phyloP scores from a whole-genome alignment of 2,888 invertebrate species.

The Hedychridium roseum region DNA sequence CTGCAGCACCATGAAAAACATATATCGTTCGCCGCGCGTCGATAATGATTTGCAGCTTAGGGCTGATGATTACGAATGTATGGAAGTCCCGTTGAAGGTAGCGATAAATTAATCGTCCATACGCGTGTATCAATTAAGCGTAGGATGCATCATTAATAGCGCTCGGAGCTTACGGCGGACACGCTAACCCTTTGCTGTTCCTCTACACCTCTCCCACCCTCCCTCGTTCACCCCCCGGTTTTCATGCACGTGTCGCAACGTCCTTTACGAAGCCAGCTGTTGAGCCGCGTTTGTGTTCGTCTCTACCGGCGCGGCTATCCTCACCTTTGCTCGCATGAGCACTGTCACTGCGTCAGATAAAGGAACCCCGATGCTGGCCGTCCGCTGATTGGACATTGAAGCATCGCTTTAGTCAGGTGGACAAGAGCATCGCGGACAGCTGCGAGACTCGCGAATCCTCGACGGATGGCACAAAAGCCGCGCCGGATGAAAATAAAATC shows the following conservation, averaged over 20 bases:
- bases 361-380: constrained; percentile 18
- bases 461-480: background rate
- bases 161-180: constrained; percentile 7
- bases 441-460: constrained; percentile 18
- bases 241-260: background rate
- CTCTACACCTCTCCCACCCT: background rate
- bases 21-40: too few species aligned
- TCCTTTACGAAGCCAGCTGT: background rate
- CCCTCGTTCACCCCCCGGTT: background rate
- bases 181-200: constrained; percentile 5
- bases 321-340: too few species aligned
- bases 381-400: constrained; percentile 26
- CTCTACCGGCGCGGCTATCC: constrained; percentile 5
- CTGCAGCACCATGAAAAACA: too few species aligned
- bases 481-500: background rate
- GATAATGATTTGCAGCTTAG: constrained; percentile 32
- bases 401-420: too few species aligned
- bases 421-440: too few species aligned
- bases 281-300: constrained; percentile 2
- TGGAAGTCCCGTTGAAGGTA: constrained; percentile 38
- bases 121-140: constrained; percentile 45
- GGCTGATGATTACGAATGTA: constrained; percentile 29
- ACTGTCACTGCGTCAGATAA: constrained; percentile 15
- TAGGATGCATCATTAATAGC: constrained; percentile 40
- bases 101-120: constrained; percentile 47